Evolutionary conservation across 2,797 vertebrate genomes (phyloP).

Genomic region (Tenualosa thibaudeaui): DNA sequence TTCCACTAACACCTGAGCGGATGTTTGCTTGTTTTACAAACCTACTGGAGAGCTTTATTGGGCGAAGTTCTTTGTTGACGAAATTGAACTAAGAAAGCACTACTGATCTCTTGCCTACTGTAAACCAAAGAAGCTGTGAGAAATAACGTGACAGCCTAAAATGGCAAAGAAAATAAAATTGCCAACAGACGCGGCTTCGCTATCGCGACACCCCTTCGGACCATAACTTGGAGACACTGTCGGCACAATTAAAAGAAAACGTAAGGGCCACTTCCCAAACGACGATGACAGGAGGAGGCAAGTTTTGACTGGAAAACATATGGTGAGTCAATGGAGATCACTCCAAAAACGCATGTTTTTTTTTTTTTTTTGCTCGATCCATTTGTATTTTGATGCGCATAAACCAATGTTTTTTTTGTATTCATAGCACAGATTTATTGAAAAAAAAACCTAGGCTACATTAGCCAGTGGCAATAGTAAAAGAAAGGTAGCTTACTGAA

Average conservation of each 20-base stretch:
- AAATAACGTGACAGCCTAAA: not conserved
- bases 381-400: not conserved
- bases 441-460: no score
- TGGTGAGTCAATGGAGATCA: not conserved
- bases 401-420: not conserved
- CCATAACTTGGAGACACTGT: not conserved
- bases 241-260: conserved; percentile 4
- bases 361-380: not conserved
- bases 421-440: no score
- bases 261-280: not conserved
- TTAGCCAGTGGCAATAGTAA: no score
- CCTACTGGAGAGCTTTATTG: not conserved
- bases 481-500: no score
- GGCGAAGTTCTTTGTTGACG: not conserved
- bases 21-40: not conserved
- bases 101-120: not conserved
- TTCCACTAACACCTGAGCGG: conserved; percentile 1
- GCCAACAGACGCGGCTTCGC: not conserved
- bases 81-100: not conserved
- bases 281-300: not conserved
- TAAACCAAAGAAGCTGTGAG: not conserved
- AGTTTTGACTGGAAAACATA: not conserved
- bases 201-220: not conserved
- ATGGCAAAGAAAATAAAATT: not conserved
- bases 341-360: not conserved